Percentiles rank a stretch among this genome's conserved stretches.
phyloP scores from a whole-genome alignment of 2,797 vertebrate species.

The Taeniopygia guttata region DNA sequence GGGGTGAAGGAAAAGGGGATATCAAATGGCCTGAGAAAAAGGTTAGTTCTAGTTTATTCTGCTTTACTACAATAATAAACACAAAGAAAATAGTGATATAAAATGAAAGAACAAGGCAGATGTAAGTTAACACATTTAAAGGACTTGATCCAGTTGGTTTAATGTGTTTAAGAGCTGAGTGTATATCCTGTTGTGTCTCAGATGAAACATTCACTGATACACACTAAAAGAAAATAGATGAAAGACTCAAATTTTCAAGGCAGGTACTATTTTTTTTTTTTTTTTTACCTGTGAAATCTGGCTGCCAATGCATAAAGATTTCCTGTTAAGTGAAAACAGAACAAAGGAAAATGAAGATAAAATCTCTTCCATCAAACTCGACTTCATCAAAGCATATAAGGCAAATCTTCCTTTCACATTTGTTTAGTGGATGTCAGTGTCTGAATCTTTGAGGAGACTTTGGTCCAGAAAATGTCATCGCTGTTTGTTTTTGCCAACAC shows the following conservation, averaged over 20 bases:
- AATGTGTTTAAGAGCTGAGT: slow-evolving; percentile 31
- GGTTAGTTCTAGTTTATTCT: background rate
- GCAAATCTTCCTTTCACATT: background rate
- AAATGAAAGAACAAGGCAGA: slow-evolving; percentile 3
- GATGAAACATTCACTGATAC: slow-evolving; percentile 36
- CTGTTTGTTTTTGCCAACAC: background rate
- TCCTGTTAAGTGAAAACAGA: slow-evolving; percentile 33
- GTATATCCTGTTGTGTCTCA: background rate
- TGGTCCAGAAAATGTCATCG: background rate
- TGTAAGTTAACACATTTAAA: slow-evolving; percentile 10
- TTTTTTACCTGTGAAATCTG: slow-evolving; percentile 25
- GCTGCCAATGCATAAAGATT: slow-evolving; percentile 36
- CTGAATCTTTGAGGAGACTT: background rate
- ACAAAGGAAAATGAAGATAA: background rate
- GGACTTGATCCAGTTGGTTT: slow-evolving; percentile 11
- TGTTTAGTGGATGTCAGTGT: background rate
- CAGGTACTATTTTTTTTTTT: slow-evolving; percentile 16
- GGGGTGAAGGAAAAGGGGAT: background rate
- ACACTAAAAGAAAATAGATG: slow-evolving; percentile 23
- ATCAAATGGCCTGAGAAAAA: background rate
- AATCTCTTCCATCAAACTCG: slow-evolving; percentile 14
- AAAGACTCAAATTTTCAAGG: slow-evolving; percentile 46
- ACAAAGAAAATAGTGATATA: background rate
- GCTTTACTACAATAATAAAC: background rate
- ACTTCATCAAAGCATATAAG: background rate